These are phyloP conservation scores for Tetragnatha montana DNA, from an alignment of 2,888 invertebrate species.

Conservation along the genomic window DNA sequence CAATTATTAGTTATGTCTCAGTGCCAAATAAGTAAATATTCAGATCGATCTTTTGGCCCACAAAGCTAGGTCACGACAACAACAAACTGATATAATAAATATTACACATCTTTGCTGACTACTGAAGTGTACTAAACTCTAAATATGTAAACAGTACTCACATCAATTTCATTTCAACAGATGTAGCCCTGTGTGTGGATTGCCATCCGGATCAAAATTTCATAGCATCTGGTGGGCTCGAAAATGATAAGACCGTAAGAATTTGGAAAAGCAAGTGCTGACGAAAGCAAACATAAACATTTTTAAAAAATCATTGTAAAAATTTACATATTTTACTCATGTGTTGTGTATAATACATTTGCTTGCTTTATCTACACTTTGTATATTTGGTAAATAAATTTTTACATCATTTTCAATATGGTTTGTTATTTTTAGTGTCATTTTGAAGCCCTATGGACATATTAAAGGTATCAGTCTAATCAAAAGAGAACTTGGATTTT, in stretches of 20 bases:
- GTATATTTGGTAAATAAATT: slow-evolving; percentile 38
- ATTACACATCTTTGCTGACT: too few species aligned
- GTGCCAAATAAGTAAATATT: too few species aligned
- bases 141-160: too few species aligned
- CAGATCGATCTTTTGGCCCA: too few species aligned
- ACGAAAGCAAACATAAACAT: neutral
- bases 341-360: slow-evolving; percentile 25
- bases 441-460: neutral
- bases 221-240: slow-evolving; percentile 34
- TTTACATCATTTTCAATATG: slow-evolving; percentile 9
- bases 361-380: slow-evolving; percentile 12
- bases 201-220: slow-evolving; percentile 35
- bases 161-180: neutral
- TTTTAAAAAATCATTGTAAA: neutral
- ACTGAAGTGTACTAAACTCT: too few species aligned
- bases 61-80: too few species aligned
- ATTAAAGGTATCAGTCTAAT: too few species aligned
- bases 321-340: slow-evolving; percentile 5
- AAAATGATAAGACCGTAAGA: slow-evolving; percentile 24
- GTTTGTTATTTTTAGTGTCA: neutral
- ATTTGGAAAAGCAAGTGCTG: slow-evolving; percentile 33
- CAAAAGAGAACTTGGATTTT: too few species aligned
- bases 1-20: too few species aligned
- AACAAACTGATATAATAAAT: too few species aligned
- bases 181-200: slow-evolving; percentile 37